A percentile compares a stretch with the other conserved stretches of the same genome.
phyloP scores from a whole-genome alignment of 2,113 vertebrate genomes.

The Oryzias melastigma region DNA sequence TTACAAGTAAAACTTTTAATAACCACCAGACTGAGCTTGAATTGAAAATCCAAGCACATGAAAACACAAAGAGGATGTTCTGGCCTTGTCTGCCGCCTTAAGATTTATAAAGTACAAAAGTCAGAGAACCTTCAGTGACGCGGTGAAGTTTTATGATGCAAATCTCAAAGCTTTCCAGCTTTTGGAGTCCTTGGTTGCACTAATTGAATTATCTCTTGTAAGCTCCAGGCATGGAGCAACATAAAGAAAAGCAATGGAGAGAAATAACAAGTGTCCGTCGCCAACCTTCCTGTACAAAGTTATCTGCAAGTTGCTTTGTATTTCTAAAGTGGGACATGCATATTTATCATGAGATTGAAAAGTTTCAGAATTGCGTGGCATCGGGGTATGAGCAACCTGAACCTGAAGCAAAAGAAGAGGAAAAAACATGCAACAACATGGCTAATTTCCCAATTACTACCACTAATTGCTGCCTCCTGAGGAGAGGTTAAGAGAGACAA shows the following conservation, averaged over 20 bases:
- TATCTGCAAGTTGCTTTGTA: constrained; percentile 9
- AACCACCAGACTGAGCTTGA: constrained; percentile 3
- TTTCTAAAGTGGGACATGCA: background rate
- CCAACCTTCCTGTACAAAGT: constrained; percentile 5
- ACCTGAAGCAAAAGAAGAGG: constrained; percentile 4
- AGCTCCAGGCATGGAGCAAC: constrained; percentile 23
- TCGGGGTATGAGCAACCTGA: background rate
- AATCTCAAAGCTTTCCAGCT: constrained; percentile 54
- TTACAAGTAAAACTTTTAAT: background rate
- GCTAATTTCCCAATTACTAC: constrained; percentile 77
- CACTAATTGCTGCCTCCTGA: constrained; percentile 81
- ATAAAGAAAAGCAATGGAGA: constrained; percentile 23
- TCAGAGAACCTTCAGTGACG: constrained; percentile 43
- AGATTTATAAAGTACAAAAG: constrained; percentile 44
- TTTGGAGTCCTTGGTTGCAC: constrained; percentile 59
- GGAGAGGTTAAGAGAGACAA: constrained; percentile 87
- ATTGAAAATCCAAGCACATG: constrained; percentile 16
- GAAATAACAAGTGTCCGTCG: constrained; percentile 29
- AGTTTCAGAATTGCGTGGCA: too few species aligned
- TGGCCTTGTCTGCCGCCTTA: constrained; percentile 28
- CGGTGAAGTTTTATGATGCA: constrained; percentile 68
- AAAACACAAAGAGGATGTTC: constrained; percentile 8
- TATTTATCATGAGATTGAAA: too few species aligned
- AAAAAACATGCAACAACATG: constrained; percentile 40
- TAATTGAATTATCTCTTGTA: constrained; percentile 66